phyloP scores from a whole-genome alignment of 2,113 vertebrate species.

The Chunga burmeisteri region DNA sequence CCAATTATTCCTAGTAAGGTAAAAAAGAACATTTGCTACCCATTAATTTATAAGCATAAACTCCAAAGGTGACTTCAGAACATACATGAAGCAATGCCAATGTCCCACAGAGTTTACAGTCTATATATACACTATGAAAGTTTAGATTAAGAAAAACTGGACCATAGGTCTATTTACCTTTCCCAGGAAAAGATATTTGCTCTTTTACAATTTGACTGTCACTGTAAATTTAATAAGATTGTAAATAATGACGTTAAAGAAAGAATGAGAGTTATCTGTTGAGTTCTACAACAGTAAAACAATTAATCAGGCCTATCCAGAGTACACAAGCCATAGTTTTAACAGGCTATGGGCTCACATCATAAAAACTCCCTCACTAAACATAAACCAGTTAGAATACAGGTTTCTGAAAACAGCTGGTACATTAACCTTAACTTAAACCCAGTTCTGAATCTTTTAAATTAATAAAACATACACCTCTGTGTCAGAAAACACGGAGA shows the following conservation, averaged over 20 bases:
- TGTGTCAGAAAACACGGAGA: neutral
- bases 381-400: neutral
- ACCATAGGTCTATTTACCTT: neutral
- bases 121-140: neutral
- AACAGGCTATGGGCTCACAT: neutral
- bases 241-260: neutral
- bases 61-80: neutral
- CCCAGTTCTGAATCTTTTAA: neutral
- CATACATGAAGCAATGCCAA: neutral
- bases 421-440: neutral
- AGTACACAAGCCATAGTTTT: neutral
- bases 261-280: neutral
- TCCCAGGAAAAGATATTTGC: neutral
- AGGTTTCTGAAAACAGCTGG: neutral
- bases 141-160: neutral
- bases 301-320: neutral
- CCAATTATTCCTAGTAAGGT: neutral
- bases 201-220: neutral
- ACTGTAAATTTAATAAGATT: neutral
- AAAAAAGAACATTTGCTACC: neutral
- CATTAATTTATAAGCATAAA: neutral
- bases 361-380: neutral
- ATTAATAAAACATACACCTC: neutral
- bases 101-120: neutral
- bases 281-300: neutral